Base-by-base conservation (phyloP, 2,797 vertebrate species). In the Neosalanx taihuensis region DNA sequence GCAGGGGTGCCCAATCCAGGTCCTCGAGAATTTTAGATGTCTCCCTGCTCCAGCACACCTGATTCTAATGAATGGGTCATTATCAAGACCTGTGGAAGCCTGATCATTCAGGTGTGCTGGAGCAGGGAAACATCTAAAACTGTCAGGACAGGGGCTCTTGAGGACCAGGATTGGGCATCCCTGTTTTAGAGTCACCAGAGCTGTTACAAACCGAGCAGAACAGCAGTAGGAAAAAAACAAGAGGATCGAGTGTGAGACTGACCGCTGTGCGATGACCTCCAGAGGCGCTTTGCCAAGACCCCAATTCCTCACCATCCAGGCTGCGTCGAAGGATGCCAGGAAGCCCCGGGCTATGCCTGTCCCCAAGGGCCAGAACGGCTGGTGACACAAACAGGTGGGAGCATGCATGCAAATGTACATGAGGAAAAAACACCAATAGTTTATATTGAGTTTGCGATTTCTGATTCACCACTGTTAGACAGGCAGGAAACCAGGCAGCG, bases 281-380 rank as follows among this genome's bases (percentile, higher is more conserved):
- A 96, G 87, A 0, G 91, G 93, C 0, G 84, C 82, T 0, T 80
- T 29, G 0, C 94, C 94, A 2, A 90, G 85, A 0, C 94, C 94
- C 96, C 97, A 98, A 20, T 87, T 94, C 84, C 94, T 93, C 80
- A 97, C 96, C 94, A 96, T 96, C 97, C 97, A 99, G 0, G 95
- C 96, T 0, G 93, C 87, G 0, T 99, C 97, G 0, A 97, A 95
- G n/a, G 94, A 87, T 0, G 95, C 96, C 0, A 99, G 74, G 83
- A 99, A 99, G 0, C 97, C 96, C 9, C 96, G 93, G 26, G 95
- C 97, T 9, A 98, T 94, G 0, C 97, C 97, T 0, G 97, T 98
- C 31, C 97, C 97, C 81, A 98, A 87, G 0, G 97, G 97, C 97
- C 97, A 99, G 91, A 99, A 99, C 1, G 97, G 97, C 97, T 99